Evolutionary conservation across 2,888 invertebrate genomes (phyloP), one percentile per base, ranked within the genome.

Genomic region (Cataglyphis cursor): DNA sequence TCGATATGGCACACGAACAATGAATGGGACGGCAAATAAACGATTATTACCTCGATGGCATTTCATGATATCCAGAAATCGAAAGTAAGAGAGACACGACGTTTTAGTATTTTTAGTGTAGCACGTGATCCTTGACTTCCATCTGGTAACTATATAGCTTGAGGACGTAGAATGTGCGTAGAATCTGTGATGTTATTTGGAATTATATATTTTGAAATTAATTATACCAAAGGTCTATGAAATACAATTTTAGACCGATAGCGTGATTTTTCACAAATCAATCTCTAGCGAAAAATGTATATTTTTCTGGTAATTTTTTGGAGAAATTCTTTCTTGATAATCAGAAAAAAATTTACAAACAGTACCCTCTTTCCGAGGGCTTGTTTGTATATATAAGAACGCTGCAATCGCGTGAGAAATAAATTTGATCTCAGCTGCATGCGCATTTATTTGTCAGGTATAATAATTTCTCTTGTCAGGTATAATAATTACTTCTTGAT

Each of bases 81-180:
- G n/a, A 57, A 75, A 59, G n/a, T 64, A 28, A 57, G 18, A 28
- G 70, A 3, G 12, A 38, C 5, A 12, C 9, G 9, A n/a, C 44
- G 21, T 38, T 31, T 28, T n/a, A 21, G 0, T 78, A 59, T 70
- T 78, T 78, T 59, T 78, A 38, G 65, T 51, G 48, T 48, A 15
- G 38, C 12, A 41, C n/a, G 57, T 5, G 12, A 70, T 10, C 9
- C 12, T 44, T 15, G 21, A 62, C 28, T 44, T 3, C n/a, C 31
- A 44, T 31, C 24, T 28, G 35, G 38, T 9, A 70, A 35, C 15
- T 4, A 0, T 21, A 54, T 54, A 21, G 51, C 21, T 70, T 70
- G 21, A 35, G 35, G 70, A 3, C 2, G 3, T 2, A 51, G 0
- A 10, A 72, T 54, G 18, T 57, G 38, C 31, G 51, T 18, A 18